phyloP scores from a whole-genome alignment of 2,797 vertebrate species.

The Botia almorhae region DNA sequence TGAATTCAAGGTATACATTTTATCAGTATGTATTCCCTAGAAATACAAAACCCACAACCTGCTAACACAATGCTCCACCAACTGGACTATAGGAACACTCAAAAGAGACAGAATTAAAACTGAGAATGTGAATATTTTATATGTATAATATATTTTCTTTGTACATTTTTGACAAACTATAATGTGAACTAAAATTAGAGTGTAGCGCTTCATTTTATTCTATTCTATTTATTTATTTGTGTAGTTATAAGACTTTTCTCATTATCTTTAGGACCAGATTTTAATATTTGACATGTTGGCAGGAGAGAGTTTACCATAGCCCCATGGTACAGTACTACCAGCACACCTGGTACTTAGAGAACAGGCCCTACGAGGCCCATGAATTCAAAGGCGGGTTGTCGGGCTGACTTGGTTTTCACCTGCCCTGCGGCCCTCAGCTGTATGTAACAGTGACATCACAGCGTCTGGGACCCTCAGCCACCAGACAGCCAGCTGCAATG shows the following conservation, averaged over 20 bases:
- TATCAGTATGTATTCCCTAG: no score
- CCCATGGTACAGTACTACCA: slow-evolving; percentile 71
- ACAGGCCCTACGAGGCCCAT: slow-evolving; percentile 83
- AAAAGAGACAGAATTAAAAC: no score
- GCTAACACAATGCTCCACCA: no score
- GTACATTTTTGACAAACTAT: neutral
- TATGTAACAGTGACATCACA: slow-evolving; percentile 78
- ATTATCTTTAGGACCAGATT: no score
- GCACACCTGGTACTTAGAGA: slow-evolving; percentile 82
- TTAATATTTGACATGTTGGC: slow-evolving; percentile 28
- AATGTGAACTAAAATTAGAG: no score
- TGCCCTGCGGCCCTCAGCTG: slow-evolving; percentile 89
- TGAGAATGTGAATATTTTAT: neutral
- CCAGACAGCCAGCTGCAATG: slow-evolving; percentile 75
- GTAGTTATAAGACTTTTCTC: no score
- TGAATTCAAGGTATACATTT: no score
- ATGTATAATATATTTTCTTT: neutral
- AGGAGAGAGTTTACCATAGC: slow-evolving; percentile 84
- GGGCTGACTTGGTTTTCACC: slow-evolving; percentile 73
- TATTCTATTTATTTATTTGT: no score
- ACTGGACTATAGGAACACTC: no score
- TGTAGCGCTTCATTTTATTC: no score
- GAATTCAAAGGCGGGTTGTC: slow-evolving; percentile 82
- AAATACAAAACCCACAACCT: no score
- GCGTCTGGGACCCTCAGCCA: slow-evolving; percentile 80